phyloP scores from a whole-genome alignment of 2,797 vertebrate species.

The Darevskia mixta region DNA sequence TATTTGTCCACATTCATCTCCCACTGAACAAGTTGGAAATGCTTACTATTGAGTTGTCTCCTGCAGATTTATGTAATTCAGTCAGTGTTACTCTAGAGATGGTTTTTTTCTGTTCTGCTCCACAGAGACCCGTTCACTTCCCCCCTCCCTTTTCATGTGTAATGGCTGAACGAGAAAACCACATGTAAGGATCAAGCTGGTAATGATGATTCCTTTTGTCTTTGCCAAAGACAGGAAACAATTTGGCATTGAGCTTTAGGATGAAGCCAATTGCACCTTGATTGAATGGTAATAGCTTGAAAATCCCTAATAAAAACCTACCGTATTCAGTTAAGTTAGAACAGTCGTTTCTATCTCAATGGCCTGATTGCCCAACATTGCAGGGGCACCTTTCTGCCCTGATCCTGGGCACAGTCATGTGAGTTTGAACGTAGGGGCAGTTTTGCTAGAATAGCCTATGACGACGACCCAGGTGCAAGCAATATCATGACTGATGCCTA shows the following conservation, averaged over 20 bases:
- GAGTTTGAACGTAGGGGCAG: background rate
- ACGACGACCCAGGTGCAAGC: background rate
- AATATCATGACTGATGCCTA: background rate
- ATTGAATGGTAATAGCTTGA: background rate
- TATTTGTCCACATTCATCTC: background rate
- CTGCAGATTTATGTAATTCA: background rate
- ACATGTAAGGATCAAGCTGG: slow-evolving; percentile 10
- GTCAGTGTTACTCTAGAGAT: background rate
- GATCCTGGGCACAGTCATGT: background rate
- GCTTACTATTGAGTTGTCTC: background rate
- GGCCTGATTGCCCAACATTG: background rate
- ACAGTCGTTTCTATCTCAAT: background rate
- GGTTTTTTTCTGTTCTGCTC: background rate
- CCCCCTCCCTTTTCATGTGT: background rate
- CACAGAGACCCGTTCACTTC: background rate
- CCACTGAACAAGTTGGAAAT: background rate
- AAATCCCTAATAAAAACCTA: slow-evolving; percentile 8
- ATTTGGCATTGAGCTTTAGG: background rate
- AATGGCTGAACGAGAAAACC: slow-evolving; percentile 3
- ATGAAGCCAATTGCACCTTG: background rate
- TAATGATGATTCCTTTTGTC: slow-evolving; percentile 22
- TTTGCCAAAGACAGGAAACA: slow-evolving; percentile 26
- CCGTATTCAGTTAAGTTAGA: background rate
- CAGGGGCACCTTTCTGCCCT: background rate
- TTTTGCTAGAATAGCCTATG: background rate